Conservation (phyloP, 1,140 invertebrate genomes). For the Drosophila insularis region DNA sequence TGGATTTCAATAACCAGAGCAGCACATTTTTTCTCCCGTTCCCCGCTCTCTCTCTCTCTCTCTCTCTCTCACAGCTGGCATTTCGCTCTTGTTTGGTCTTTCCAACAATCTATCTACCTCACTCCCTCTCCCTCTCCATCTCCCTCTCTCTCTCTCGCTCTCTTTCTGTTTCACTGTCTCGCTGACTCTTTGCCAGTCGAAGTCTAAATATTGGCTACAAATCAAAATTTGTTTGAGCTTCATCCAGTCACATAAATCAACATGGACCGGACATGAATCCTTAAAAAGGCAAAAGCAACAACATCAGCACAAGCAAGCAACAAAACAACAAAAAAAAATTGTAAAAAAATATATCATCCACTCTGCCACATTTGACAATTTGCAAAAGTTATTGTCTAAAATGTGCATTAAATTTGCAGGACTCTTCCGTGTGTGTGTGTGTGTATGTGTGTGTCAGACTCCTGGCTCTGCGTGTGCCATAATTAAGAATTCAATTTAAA, state of each 20-base stretch:
- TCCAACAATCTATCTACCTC: constrained; percentile 5
- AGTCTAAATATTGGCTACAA: constrained; percentile 39
- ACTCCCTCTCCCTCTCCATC: constrained; percentile 21
- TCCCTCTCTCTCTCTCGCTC: constrained; percentile 17
- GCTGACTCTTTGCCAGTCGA: constrained; percentile 23
- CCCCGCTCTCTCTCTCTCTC: neutral
- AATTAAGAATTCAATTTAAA: constrained; percentile 65
- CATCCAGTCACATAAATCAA: constrained; percentile 44
- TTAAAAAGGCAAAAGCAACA: constrained; percentile 14
- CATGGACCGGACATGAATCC: constrained; percentile 33
- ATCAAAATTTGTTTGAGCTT: constrained; percentile 46
- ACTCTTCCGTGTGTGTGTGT: neutral
- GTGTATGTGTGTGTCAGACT: constrained; percentile 1
- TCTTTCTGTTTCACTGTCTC: neutral
- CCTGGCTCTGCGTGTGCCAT: constrained; percentile 25
- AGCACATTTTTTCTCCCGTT: constrained; percentile 12
- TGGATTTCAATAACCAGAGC: constrained; percentile 60
- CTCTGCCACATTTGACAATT: constrained; percentile 29
- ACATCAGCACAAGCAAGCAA: neutral
- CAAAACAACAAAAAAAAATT: neutral
- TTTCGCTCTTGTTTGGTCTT: too few species aligned
- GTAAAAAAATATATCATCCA: constrained; percentile 20
- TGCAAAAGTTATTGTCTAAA: constrained; percentile 42
- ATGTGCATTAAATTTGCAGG: constrained; percentile 40
- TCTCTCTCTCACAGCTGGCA: neutral